phyloP scores from a whole-genome alignment of 1,140 invertebrate genomes.

The Drosophila quadrilineata region DNA sequence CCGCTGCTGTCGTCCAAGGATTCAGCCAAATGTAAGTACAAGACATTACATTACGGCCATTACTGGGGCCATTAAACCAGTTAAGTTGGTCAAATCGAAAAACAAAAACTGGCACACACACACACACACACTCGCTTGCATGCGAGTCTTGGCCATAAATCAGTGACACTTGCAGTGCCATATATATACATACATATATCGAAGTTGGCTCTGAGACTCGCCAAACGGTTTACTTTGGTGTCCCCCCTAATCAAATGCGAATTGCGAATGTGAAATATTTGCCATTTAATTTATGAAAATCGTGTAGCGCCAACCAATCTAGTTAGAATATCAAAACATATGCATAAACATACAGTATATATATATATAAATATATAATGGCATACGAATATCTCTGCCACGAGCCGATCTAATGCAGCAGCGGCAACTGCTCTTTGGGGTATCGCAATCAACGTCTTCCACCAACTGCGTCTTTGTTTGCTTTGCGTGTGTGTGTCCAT shows the following conservation, averaged over 20 bases:
- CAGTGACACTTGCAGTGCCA: slow-evolving; percentile 68
- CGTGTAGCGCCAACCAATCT: slow-evolving; percentile 56
- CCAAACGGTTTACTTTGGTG: slow-evolving; percentile 7
- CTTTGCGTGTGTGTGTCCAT: slow-evolving; percentile 44
- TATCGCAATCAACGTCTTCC: slow-evolving; percentile 23
- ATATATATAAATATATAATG: neutral
- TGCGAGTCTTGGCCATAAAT: slow-evolving; percentile 56
- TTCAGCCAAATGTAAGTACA: slow-evolving; percentile 57
- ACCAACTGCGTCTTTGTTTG: slow-evolving; percentile 26
- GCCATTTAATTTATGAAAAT: slow-evolving; percentile 64
- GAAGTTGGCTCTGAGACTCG: slow-evolving; percentile 2
- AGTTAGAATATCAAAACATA: slow-evolving; percentile 56
- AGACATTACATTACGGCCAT: slow-evolving; percentile 13
- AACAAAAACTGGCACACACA: slow-evolving; percentile 43
- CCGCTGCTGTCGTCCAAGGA: slow-evolving; percentile 55
- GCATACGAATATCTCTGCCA: neutral
- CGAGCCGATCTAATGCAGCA: neutral
- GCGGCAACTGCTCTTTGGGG: neutral
- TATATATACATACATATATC: slow-evolving; percentile 5
- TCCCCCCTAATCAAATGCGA: slow-evolving; percentile 45
- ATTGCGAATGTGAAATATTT: slow-evolving; percentile 55
- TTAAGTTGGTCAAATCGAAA: slow-evolving; percentile 72
- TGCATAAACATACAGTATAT: neutral
- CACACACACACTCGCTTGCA: slow-evolving; percentile 8
- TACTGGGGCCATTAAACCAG: slow-evolving; percentile 62